These are phyloP conservation scores for Sorex araneus DNA, from an alignment of 2,113 vertebrate genomes.

Conservation along the genomic window DNA sequence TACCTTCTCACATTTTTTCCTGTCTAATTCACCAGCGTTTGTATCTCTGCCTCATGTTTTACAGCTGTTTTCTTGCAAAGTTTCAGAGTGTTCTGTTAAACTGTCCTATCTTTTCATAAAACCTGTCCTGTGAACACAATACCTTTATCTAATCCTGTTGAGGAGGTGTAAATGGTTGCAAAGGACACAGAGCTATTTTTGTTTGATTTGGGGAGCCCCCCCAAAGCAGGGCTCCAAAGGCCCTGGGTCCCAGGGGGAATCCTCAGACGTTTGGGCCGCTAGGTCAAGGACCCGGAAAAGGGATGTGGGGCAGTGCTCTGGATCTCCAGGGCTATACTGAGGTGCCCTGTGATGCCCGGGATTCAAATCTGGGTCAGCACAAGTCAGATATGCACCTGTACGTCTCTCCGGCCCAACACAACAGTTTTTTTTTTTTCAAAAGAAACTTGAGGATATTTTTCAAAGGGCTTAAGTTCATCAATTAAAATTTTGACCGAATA, in stretches of 20 bases:
- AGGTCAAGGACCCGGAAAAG: too few species aligned
- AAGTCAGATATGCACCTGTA: too few species aligned
- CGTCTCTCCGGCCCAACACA: background rate
- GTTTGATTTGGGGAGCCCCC: too few species aligned
- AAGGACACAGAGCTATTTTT: too few species aligned
- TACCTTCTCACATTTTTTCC: constrained; percentile 9
- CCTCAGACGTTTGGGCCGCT: too few species aligned
- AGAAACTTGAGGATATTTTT: constrained; percentile 44
- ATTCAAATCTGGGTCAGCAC: too few species aligned
- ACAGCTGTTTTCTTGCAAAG: constrained; percentile 8
- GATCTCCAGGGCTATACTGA: too few species aligned
- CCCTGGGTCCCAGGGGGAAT: too few species aligned
- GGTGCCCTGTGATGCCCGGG: too few species aligned
- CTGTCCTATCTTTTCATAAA: background rate
- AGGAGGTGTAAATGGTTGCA: background rate
- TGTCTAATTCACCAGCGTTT: constrained; percentile 21
- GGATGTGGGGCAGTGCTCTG: too few species aligned
- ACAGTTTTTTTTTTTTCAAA: constrained; percentile 35
- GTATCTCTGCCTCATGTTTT: background rate
- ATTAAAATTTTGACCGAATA: background rate
- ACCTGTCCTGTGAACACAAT: background rate
- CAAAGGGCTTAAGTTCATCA: background rate
- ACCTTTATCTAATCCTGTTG: background rate
- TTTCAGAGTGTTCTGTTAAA: constrained; percentile 2
- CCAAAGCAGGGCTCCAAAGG: too few species aligned